phyloP scores from a whole-genome alignment of 2,797 vertebrate genomes.

The Acestrorhynchus altus region DNA sequence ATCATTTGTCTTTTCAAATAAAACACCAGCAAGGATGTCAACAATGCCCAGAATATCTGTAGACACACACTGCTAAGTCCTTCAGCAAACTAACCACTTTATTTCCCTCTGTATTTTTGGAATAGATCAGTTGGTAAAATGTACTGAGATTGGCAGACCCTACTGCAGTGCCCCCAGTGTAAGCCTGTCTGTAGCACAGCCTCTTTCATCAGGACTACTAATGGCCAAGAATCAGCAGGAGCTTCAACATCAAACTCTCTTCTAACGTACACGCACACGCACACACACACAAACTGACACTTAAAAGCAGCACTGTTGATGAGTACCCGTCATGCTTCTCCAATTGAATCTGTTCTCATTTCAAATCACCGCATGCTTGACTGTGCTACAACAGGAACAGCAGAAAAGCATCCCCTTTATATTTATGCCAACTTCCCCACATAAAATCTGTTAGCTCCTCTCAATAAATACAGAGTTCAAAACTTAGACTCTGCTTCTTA shows the following conservation, averaged over 20 bases:
- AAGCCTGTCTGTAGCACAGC: constrained; percentile 26
- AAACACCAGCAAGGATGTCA: not conserved
- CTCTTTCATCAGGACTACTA: constrained; percentile 41
- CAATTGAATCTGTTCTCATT: constrained; percentile 24
- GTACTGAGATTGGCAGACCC: constrained; percentile 12
- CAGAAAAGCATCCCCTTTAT: not conserved
- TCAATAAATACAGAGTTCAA: not conserved
- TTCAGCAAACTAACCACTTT: not conserved
- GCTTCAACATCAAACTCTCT: constrained; percentile 40
- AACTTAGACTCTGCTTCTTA: too few relatives aligned
- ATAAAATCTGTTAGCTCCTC: not conserved
- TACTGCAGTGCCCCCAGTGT: constrained; percentile 23
- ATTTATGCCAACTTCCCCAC: not conserved
- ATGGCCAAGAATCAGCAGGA: constrained; percentile 39
- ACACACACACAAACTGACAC: constrained; percentile 2
- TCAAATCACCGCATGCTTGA: constrained; percentile 14
- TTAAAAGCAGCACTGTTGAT: constrained; percentile 44
- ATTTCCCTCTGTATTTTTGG: constrained; percentile 1
- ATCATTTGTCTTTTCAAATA: not conserved
- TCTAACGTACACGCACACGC: not conserved
- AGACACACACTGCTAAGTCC: not conserved
- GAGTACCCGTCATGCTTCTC: constrained; percentile 8
- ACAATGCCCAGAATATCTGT: not conserved
- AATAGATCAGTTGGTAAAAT: not conserved
- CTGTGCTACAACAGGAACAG: constrained; percentile 6